A percentile compares a stretch with the other conserved stretches of the same genome.
Evolutionary conservation across 1,140 invertebrate genomes (phyloP).

Genomic region (Euura lappo): DNA sequence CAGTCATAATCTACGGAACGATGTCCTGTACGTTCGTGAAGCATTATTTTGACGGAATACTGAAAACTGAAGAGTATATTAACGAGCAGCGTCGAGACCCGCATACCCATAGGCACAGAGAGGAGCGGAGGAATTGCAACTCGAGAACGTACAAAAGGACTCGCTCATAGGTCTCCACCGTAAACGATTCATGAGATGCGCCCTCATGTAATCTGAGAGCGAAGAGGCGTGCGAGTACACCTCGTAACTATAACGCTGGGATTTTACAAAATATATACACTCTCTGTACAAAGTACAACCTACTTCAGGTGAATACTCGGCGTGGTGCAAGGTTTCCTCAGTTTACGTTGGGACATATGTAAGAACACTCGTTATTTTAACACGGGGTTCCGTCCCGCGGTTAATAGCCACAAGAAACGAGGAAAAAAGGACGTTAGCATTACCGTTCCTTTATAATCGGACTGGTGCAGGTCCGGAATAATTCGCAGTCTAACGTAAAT

Average conservation of each 20-base stretch:
- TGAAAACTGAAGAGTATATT: too few species aligned
- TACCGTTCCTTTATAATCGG: background rate
- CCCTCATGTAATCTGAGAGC: constrained; percentile 1
- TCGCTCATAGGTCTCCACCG: background rate
- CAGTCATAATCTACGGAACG: too few species aligned
- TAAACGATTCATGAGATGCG: background rate
- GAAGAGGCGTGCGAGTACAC: background rate
- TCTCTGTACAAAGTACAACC: background rate
- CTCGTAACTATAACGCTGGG: background rate
- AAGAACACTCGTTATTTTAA: background rate
- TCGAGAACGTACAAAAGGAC: constrained; percentile 4
- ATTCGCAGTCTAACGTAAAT: background rate
- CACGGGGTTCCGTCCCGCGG: background rate
- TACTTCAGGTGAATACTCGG: background rate
- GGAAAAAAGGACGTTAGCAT: background rate
- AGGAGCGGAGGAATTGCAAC: background rate
- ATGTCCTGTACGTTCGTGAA: too few species aligned
- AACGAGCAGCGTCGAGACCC: background rate
- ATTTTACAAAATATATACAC: background rate
- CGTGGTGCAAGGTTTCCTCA: background rate
- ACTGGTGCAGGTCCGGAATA: too few species aligned
- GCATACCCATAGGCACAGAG: background rate
- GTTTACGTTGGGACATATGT: background rate
- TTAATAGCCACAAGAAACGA: background rate
- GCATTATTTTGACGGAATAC: too few species aligned